phyloP scores from a whole-genome alignment of 92 coral and sea anemone genomes.

The Plumapathes pennacea region DNA sequence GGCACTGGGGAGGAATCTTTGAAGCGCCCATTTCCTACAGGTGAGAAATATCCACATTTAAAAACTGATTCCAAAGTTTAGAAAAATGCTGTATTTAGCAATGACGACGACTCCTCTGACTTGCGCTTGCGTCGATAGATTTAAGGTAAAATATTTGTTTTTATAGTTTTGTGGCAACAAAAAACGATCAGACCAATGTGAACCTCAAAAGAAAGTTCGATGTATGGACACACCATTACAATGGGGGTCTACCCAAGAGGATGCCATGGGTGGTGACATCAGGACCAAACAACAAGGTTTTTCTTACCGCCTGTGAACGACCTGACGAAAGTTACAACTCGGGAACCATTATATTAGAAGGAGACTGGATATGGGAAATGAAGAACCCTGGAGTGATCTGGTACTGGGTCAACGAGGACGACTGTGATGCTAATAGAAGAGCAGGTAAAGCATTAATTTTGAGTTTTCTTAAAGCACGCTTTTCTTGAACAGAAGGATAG shows the following conservation, averaged over 20 bases:
- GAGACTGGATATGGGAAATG: conserved; percentile 66
- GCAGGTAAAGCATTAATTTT: conserved; percentile 40
- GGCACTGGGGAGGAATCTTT: conserved; percentile 74
- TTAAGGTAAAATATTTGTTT: too few species aligned
- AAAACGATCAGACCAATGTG: conserved; percentile 54
- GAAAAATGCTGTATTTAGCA: too few species aligned
- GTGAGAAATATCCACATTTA: too few species aligned
- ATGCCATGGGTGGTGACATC: conserved; percentile 70
- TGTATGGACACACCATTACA: conserved; percentile 58
- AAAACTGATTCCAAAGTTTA: too few species aligned
- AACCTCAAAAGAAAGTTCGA: conserved; percentile 43
- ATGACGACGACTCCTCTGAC: too few species aligned
- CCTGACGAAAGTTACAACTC: conserved; percentile 55
- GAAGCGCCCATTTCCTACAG: conserved; percentile 53
- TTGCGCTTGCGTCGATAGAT: too few species aligned
- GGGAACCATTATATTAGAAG: conserved; percentile 74
- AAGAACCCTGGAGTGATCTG: conserved; percentile 70
- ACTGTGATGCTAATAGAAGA: conserved; percentile 61
- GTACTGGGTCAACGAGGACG: conserved; percentile 91
- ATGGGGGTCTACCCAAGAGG: conserved; percentile 42
- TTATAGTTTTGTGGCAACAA: conserved; percentile 60
- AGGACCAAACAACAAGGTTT: conserved; percentile 52
- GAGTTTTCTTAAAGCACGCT: too few species aligned
- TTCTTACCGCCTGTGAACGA: conserved; percentile 46
- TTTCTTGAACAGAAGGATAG: too few species aligned